Evolutionary conservation across 2,888 invertebrate genomes (phyloP).

Genomic region (Cerastis rubricosa): DNA sequence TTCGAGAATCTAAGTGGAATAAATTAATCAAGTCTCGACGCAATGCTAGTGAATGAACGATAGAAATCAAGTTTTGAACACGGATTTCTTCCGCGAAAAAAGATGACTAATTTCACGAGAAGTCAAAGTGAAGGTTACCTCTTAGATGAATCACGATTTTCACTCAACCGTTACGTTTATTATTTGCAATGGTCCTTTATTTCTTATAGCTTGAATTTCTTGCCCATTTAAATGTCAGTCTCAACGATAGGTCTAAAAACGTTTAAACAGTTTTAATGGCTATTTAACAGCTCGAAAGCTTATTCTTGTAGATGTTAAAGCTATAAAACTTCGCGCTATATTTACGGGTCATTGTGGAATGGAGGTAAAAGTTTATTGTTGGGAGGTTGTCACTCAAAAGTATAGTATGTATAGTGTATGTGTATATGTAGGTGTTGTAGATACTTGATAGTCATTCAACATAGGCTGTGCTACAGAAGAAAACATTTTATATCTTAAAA

Average conservation of each 20-base stretch:
- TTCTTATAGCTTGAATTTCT: slow-evolving; percentile 13
- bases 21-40: slow-evolving; percentile 34
- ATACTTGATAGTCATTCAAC: not conserved
- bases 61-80: slow-evolving; percentile 48
- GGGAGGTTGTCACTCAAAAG: slow-evolving; percentile 33
- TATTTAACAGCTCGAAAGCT: slow-evolving; percentile 48
- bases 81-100: slow-evolving; percentile 52
- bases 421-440: not conserved
- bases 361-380: slow-evolving; percentile 46
- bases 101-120: slow-evolving; percentile 58
- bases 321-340: slow-evolving; percentile 46
- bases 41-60: slow-evolving; percentile 43
- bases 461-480: not conserved
- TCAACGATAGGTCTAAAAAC: slow-evolving; percentile 17
- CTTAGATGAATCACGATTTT: slow-evolving; percentile 48
- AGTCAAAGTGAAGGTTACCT: slow-evolving; percentile 53
- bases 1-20: slow-evolving; percentile 39
- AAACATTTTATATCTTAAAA: not conserved
- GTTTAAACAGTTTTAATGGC: slow-evolving; percentile 36
- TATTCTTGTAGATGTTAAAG: slow-evolving; percentile 32
- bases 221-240: slow-evolving; percentile 5
- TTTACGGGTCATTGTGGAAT: slow-evolving; percentile 32
- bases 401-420: not conserved
- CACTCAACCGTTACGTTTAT: slow-evolving; percentile 34
- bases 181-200: slow-evolving; percentile 24